Percentiles rank a stretch among this genome's conserved stretches.
Conservation (phyloP, 2,113 vertebrate genomes). For the Atlantisia rogersi region DNA sequence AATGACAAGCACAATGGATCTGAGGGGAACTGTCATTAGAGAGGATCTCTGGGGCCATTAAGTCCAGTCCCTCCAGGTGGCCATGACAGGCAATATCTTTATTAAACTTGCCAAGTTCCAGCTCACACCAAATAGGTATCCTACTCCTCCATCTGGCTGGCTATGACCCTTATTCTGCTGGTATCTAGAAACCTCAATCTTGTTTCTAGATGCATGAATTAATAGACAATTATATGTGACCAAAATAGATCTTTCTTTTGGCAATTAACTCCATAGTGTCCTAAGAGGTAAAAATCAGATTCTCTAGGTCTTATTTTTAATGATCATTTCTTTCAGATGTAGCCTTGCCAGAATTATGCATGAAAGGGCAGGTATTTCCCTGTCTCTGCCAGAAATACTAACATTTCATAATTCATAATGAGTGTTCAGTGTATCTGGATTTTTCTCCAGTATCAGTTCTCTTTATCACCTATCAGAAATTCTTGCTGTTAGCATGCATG, state of each 20-base stretch:
- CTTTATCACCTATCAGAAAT: conserved; percentile 15
- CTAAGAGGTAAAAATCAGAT: neutral
- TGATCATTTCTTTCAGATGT: neutral
- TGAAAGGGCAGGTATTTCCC: neutral
- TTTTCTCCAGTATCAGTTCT: neutral
- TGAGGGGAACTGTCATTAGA: neutral
- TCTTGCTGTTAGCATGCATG: neutral
- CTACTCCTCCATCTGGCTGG: neutral
- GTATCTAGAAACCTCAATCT: neutral
- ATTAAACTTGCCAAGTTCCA: neutral
- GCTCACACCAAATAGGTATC: neutral
- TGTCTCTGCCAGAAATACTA: neutral
- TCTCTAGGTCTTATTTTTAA: neutral
- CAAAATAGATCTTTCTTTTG: neutral
- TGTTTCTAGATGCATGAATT: neutral
- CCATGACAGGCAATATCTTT: neutral
- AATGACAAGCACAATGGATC: neutral
- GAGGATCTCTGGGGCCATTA: neutral
- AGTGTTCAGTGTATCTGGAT: neutral
- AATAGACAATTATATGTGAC: neutral
- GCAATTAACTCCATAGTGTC: neutral
- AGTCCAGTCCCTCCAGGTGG: neutral
- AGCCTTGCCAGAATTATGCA: neutral
- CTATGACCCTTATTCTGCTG: neutral
- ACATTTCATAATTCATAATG: neutral